Evolutionary conservation across 2,888 invertebrate genomes (phyloP).

Genomic region (Chaetoderma sp.): DNA sequence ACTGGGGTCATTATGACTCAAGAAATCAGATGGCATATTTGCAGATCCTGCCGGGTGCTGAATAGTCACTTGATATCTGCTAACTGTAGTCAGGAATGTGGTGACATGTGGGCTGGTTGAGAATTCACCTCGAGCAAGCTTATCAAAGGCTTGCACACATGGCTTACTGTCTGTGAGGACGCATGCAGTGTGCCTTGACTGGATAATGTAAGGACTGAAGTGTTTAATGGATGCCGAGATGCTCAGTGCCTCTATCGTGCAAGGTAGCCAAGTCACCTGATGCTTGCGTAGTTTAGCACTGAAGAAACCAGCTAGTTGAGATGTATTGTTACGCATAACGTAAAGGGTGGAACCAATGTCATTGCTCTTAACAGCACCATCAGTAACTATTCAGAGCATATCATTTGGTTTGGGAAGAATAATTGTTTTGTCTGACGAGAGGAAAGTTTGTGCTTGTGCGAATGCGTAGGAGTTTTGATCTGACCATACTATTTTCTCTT

Average conservation of each 20-base stretch:
- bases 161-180: conserved; percentile 37
- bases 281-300: conserved; percentile 37
- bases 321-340: conserved; percentile 25
- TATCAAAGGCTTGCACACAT: conserved; percentile 28
- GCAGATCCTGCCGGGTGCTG: conserved; percentile 17
- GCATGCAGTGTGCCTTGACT: conserved; percentile 29
- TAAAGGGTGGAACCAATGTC: conserved; percentile 40
- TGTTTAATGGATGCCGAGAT: conserved; percentile 40
- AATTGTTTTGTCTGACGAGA: conserved; percentile 9
- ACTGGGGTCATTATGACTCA: conserved; percentile 34
- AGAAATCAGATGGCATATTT: conserved; percentile 28
- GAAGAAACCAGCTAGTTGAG: conserved; percentile 32
- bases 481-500: conserved; percentile 26
- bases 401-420: conserved; percentile 11
- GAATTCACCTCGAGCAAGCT: conserved; percentile 34
- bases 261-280: conserved; percentile 40
- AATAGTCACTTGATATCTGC: conserved; percentile 22
- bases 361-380: conserved; percentile 20
- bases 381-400: conserved; percentile 18
- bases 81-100: conserved; percentile 28
- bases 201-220: conserved; percentile 41
- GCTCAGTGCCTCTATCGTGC: conserved; percentile 39
- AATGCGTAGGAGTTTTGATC: conserved; percentile 15
- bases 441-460: conserved; percentile 7
- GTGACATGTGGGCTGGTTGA: conserved; percentile 34